A percentile compares a stretch with the other conserved stretches of the same genome.
These are phyloP conservation scores for Syngnathus floridae DNA, from an alignment of 2,113 vertebrate species.

Conservation along the genomic window DNA sequence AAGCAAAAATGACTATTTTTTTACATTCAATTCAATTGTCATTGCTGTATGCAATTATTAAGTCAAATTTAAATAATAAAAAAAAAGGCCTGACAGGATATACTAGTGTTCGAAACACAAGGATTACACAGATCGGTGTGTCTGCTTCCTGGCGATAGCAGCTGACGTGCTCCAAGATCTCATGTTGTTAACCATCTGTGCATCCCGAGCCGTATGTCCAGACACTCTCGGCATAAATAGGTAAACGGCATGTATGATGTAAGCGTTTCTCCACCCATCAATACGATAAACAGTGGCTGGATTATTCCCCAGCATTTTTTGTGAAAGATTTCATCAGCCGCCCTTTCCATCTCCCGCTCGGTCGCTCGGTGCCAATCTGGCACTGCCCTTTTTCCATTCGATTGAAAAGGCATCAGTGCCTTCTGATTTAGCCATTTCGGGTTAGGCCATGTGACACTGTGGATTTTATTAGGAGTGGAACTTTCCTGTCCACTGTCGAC, in stretches of 20 bases:
- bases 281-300: too few species aligned
- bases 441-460: slow-evolving; percentile 53
- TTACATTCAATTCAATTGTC: too few species aligned
- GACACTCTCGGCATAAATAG: slow-evolving; percentile 17
- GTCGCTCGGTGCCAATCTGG: slow-evolving; percentile 45
- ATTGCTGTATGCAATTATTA: too few species aligned
- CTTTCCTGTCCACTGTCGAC: slow-evolving; percentile 46
- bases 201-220: slow-evolving; percentile 20
- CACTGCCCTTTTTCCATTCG: slow-evolving; percentile 54
- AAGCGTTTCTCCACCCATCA: background rate
- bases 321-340: slow-evolving; percentile 22
- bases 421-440: slow-evolving; percentile 67
- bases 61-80: background rate
- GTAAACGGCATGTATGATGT: slow-evolving; percentile 9
- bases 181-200: slow-evolving; percentile 68
- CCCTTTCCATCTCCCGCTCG: slow-evolving; percentile 30
- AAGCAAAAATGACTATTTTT: too few species aligned
- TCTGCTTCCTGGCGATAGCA: slow-evolving; percentile 45
- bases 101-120: slow-evolving; percentile 8
- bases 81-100: slow-evolving; percentile 4
- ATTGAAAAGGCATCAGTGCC: slow-evolving; percentile 50
- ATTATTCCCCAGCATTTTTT: background rate
- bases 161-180: slow-evolving; percentile 56
- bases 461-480: slow-evolving; percentile 63
- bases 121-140: slow-evolving; percentile 26